These are phyloP conservation scores for Ochropacha duplaris DNA, from an alignment of 2,888 invertebrate genomes.

Conservation along the genomic window DNA sequence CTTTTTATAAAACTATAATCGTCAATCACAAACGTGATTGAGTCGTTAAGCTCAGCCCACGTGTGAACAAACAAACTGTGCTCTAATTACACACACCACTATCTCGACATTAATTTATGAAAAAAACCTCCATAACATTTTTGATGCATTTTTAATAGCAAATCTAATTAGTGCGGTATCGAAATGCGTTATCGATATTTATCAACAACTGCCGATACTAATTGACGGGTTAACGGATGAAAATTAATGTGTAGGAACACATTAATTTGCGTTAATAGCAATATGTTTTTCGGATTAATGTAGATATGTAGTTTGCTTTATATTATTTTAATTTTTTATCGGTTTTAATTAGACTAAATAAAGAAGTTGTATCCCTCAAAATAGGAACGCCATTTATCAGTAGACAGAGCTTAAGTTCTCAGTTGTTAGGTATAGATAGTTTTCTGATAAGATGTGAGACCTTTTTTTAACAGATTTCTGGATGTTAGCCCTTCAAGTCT, in stretches of 20 bases:
- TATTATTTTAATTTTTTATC: background rate
- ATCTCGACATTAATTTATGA: constrained; percentile 41
- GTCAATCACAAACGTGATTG: background rate
- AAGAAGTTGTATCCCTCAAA: no score
- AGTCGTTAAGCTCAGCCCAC: constrained; percentile 3
- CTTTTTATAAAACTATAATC: background rate
- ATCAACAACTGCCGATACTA: constrained; percentile 33
- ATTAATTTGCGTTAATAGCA: background rate
- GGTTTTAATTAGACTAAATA: background rate
- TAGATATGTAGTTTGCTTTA: background rate
- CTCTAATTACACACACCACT: constrained; percentile 30
- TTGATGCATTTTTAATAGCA: constrained; percentile 58
- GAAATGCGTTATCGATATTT: constrained; percentile 36
- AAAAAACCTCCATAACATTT: constrained; percentile 42
- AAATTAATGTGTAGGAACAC: constrained; percentile 13
- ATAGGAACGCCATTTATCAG: no score
- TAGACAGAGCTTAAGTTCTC: no score
- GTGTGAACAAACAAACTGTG: constrained; percentile 13
- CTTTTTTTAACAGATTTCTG: no score
- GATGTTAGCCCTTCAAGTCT: no score
- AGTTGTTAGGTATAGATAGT: no score
- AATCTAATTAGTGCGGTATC: constrained; percentile 52
- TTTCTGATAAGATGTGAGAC: no score
- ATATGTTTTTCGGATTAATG: background rate
- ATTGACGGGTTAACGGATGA: constrained; percentile 28